Evolutionary conservation across 2,888 invertebrate species (phyloP).

Genomic region (Eilema depressum): DNA sequence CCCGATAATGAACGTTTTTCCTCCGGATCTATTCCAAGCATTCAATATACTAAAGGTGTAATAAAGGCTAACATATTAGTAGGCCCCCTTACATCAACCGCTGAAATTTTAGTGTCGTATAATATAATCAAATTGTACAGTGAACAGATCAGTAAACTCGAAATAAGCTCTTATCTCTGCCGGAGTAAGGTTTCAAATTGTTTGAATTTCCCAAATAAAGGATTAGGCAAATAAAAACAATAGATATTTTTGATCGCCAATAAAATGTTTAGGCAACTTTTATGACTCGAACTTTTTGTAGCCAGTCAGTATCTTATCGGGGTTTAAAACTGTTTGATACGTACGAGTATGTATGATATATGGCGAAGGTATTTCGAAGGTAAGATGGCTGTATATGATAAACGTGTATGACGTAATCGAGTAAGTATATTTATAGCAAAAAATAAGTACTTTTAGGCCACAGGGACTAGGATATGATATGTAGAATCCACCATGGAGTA

Average conservation of each 20-base stretch:
- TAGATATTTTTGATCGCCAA: slow-evolving; percentile 67
- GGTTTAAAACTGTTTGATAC: slow-evolving; percentile 39
- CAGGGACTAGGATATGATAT: too few species aligned
- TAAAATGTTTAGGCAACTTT: slow-evolving; percentile 70
- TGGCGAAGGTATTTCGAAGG: background rate
- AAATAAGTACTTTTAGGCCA: background rate
- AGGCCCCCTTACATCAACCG: slow-evolving; percentile 52
- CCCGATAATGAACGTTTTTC: slow-evolving; percentile 84
- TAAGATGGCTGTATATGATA: slow-evolving; percentile 15
- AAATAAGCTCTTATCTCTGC: slow-evolving; percentile 49
- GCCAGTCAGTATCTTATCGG: slow-evolving; percentile 50
- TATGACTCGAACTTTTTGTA: slow-evolving; percentile 61
- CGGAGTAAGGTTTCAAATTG: slow-evolving; percentile 53
- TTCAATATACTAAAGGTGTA: slow-evolving; percentile 79
- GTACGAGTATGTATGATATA: background rate
- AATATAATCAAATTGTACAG: slow-evolving; percentile 65
- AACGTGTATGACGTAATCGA: background rate
- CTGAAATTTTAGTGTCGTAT: slow-evolving; percentile 67
- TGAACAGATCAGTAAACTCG: slow-evolving; percentile 31
- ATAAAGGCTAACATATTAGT: slow-evolving; percentile 73
- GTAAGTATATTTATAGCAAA: background rate
- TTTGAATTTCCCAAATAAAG: slow-evolving; percentile 49
- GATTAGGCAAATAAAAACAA: slow-evolving; percentile 71
- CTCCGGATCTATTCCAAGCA: slow-evolving; percentile 68
- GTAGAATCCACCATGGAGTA: background rate